Base-by-base conservation (phyloP, 2,888 invertebrate species). In the Drosophila greeni region DNA sequence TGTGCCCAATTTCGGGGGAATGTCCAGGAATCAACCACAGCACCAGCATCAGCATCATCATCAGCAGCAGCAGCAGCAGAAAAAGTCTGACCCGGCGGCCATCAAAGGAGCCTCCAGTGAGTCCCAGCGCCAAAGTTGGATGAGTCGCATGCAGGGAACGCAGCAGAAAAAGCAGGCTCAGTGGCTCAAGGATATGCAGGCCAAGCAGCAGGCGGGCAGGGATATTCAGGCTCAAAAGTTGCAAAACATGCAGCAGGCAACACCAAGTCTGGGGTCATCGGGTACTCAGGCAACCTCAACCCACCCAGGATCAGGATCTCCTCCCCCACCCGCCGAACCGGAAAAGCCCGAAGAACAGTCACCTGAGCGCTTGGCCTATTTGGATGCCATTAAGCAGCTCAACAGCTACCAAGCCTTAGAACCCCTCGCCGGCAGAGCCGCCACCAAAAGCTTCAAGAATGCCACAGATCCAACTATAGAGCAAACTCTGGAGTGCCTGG, bases 71-170 rank as follows among this genome's bases (percentile, higher is more conserved):
- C 43, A 55, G 33, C 55, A 51, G 14, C 55, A 39, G n/a, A 39
- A 26, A 16, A 7, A 37, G 26, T 3, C 8, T 20, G 36, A 45
- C 6, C 0, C 36, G 3, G 33, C 24, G 14, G 37, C 56, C 5
- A n/a, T 40, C 37, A 65, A 18, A 1, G 65, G 70, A 1, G 24
- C 65, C 16, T 51, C 56, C 0, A 48, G 55, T 2, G 72, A 60
- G 9, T 16, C 55, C 0, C 72, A 75, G 18, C 79, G 84, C 11
- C 70, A 67, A 1, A 59, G 53, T 12, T 79, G 84, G 84, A 65
- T 79, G 70, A 74, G 60, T 29, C 82, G 76, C 23, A 79, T 79
- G 79, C 84, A 79, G 23, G 72, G 79, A 12, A 24, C 58, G 0
- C 84, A 79, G 57, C 74, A 76, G 12, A 43, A 59, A 18, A 75